Evolutionary conservation across 2,888 invertebrate genomes (phyloP), one percentile per base, ranked within the genome.

Genomic region (Macroteleia sp.): DNA sequence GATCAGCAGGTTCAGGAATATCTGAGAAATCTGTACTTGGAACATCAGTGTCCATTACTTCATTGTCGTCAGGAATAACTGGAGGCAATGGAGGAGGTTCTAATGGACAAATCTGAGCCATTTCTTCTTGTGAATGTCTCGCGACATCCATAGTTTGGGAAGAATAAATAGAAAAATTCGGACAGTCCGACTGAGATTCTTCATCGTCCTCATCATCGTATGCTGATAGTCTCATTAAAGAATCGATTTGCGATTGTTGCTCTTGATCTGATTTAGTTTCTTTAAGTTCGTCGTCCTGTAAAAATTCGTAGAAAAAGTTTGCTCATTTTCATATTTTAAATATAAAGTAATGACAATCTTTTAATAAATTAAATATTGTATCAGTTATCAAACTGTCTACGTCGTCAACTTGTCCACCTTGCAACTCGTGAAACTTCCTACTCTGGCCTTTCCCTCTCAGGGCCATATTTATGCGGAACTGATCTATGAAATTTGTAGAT

Each of bases 131-230:
- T 0, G 92, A 92, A 48, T 92, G 93, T 81, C 94, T 93, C 0
- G 95, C 95, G 54, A 96, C 93, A 81, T 95, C 95, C 87, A 96
- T 95, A 74, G 96, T 96, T 83, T 96, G 94, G 6, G 95, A 95
- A 0, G 97, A 97, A 91, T 97, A 97, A 81, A 97, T 95, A 9
- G 95, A 95, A 90, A 96, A 96, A 90, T 97, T 97, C 3, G 97
- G 97, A 90, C 96, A 97, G 83, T 95, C 96, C 0, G 95, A 95
- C 75, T 93, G 93, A 0, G 92, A 92, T 70, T 92, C 92, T 61
- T 94, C 94, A 14, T 93, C 93, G n/a, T 93, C 92, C 1, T 93
- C 91, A 9, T 91, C 91, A 9, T 91, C 90, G 46, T 90, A 91
- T 0, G 87, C 88, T 0, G 89, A 84, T n/a, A 91, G 59, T 5